Conservation (phyloP, 2,888 invertebrate species). For the Caenorhabditis sp. region DNA sequence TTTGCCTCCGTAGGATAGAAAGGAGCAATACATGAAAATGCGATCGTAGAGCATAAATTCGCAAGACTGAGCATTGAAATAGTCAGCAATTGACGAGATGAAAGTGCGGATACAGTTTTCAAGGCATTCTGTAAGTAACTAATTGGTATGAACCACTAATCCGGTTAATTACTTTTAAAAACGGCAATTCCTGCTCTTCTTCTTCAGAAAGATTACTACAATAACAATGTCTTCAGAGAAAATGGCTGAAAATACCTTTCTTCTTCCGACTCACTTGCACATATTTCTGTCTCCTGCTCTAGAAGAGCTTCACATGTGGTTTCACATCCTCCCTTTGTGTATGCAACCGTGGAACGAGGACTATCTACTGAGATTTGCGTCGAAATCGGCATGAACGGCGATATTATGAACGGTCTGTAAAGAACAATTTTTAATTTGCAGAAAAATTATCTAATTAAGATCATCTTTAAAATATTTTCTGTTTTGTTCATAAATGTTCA, state of each 20-base stretch:
- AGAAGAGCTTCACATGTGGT: background rate
- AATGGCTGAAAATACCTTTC: conserved; percentile 15
- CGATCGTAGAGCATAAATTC: conserved; percentile 78
- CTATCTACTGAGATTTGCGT: conserved; percentile 70
- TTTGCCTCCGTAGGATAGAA: conserved; percentile 78
- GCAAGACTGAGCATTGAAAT: conserved; percentile 77
- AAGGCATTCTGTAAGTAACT: conserved; percentile 2
- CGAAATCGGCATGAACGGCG: conserved; percentile 78
- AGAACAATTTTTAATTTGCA: background rate
- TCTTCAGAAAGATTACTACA: too few relatives aligned
- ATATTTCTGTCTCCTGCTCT: conserved; percentile 6
- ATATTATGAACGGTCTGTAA: conserved; percentile 75
- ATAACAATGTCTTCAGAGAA: too few relatives aligned
- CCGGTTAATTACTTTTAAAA: conserved; percentile 7
- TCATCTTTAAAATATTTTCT: too few relatives aligned
- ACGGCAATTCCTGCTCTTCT: conserved; percentile 13
- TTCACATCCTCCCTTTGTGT: too few relatives aligned
- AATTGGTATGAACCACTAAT: background rate
- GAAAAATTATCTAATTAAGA: too few relatives aligned
- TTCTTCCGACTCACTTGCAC: conserved; percentile 25
- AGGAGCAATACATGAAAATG: conserved; percentile 78
- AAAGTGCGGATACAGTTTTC: conserved; percentile 1
- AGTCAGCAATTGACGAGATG: conserved; percentile 68
- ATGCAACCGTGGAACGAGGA: conserved; percentile 4
- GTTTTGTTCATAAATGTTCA: too few relatives aligned